Base-by-base conservation (phyloP, 2,888 invertebrate species). In the Ectemnius cavifrons region DNA sequence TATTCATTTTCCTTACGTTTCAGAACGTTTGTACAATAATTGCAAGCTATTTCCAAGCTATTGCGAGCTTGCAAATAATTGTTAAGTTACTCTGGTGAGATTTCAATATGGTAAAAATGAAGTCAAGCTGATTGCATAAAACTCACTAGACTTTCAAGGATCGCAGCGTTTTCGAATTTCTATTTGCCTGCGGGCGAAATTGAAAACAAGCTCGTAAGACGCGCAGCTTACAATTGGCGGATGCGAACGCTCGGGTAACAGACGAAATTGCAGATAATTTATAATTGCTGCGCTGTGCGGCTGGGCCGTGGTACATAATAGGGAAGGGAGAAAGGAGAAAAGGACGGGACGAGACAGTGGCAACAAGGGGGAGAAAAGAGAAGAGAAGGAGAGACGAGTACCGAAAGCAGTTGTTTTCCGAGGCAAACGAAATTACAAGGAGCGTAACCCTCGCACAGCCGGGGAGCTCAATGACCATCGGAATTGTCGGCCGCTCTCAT, bases 251-350 rank as follows among this genome's bases (percentile, higher is more conserved):
- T 46, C 68, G 64, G 66, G 72, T 37, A 64, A 72, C 60, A 75
- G 73, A 78, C 78, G 75, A 77, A 84, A 84, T 85, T 82, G 78
- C 79, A 78, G 78, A 79, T 85, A 82, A 84, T 84, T 84, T 77
- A 77, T 81, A 85, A 85, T 84, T 82, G 82, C 75, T 68, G 72
- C 60, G 46, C 71, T 67, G 57, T 66, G 52, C 61, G 68, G 58
- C 60, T 4, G 52, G 11, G 37, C 37, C 37, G 52, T 4, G 63
- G 63, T 23, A 62, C 37, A 47, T 4, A 46, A 47, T 52, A 37
- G 37, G 65, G 23, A 11, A 61, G 66, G n/a, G 47, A 6, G 58
- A 14, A 20, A 46, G 11, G 60, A 60, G 63, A n/a, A 45, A 20
- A 37, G 66, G 46, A 56, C 59, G 49, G 64, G 61, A 67, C 65